Evolutionary conservation across 2,113 vertebrate genomes (phyloP).

Genomic region (Rhodinocichla rosea): DNA sequence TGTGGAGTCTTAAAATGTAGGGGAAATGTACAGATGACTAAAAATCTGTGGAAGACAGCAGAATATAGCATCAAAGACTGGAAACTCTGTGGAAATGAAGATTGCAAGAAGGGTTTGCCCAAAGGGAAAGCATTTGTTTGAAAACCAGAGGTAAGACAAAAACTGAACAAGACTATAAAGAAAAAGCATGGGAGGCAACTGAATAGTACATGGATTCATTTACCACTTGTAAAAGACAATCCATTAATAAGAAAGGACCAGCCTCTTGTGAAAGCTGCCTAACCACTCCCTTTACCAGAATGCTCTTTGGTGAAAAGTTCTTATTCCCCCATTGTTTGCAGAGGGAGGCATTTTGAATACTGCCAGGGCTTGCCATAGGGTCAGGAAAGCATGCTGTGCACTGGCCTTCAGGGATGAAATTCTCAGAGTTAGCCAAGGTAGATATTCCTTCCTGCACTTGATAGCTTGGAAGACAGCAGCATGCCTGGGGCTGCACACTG

Average conservation of each 20-base stretch:
- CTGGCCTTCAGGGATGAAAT: neutral
- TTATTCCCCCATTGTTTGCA: neutral
- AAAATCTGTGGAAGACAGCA: neutral
- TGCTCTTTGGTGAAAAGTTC: neutral
- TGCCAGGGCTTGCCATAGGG: neutral
- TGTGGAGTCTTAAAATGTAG: neutral
- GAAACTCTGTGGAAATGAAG: neutral
- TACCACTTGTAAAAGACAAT: neutral
- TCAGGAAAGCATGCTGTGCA: neutral
- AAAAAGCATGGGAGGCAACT: neutral
- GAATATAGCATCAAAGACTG: neutral
- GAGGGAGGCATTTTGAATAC: neutral
- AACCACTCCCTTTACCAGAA: neutral
- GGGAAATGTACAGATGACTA: neutral
- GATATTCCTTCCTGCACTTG: neutral
- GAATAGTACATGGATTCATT: neutral
- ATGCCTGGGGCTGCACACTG: neutral
- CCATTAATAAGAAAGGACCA: neutral
- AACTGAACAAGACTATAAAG: neutral
- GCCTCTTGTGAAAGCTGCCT: neutral
- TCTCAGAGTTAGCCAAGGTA: neutral
- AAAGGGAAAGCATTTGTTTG: neutral
- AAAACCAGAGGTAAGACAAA: neutral
- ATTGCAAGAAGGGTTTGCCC: neutral
- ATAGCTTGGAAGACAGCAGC: neutral